Conservation (phyloP, 1,140 invertebrate species). For the Monomorium pharaonis region DNA sequence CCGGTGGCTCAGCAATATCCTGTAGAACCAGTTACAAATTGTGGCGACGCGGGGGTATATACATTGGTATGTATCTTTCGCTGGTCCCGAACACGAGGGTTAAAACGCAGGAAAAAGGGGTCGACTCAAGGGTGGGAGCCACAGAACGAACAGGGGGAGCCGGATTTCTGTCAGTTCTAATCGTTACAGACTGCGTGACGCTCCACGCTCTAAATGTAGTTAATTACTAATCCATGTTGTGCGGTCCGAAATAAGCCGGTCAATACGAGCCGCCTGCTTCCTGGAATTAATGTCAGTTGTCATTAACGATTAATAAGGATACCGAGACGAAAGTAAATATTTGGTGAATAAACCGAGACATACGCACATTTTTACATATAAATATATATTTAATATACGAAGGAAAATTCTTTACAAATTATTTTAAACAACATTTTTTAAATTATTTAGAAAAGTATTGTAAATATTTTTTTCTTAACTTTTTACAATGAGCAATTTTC, state of each 20-base stretch:
- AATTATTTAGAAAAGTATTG: too few species aligned
- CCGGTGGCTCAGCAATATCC: constrained; percentile 18
- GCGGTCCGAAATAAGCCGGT: constrained; percentile 40
- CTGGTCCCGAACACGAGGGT: constrained; percentile 31
- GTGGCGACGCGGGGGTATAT: neutral
- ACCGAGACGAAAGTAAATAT: neutral
- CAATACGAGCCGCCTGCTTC: neutral
- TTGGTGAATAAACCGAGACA: neutral
- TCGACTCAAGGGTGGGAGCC: constrained; percentile 53
- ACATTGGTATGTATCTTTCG: neutral
- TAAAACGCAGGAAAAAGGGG: constrained; percentile 41
- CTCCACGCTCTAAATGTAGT: constrained; percentile 69
- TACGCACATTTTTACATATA: neutral
- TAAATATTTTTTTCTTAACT: too few species aligned
- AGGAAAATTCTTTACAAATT: too few species aligned
- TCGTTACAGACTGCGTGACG: constrained; percentile 78
- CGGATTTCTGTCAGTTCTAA: constrained; percentile 66
- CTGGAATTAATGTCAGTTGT: constrained; percentile 34
- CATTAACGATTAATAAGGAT: neutral
- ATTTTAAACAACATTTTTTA: too few species aligned
- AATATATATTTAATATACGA: neutral
- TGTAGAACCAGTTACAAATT: constrained; percentile 54
- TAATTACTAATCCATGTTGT: constrained; percentile 60
- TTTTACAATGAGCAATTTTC: too few species aligned
- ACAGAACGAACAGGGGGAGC: neutral